Evolutionary conservation across 2,888 invertebrate genomes (phyloP).

Genomic region (Andricus curvator): DNA sequence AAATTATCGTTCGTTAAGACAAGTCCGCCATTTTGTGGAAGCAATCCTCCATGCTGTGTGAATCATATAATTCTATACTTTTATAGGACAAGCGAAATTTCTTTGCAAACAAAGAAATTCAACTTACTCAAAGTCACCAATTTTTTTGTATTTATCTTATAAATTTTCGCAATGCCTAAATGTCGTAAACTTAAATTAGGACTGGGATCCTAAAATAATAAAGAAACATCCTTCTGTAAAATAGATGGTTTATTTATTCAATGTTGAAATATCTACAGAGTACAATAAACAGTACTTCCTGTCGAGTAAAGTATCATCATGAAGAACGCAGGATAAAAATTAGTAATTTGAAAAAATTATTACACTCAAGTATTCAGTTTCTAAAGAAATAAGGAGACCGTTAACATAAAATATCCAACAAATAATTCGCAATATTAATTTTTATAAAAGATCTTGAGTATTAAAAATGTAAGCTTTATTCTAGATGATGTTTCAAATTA

Average conservation of each 20-base stretch:
- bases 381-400: not conserved
- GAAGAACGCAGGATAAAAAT: not conserved
- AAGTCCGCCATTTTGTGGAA: conserved; percentile 66
- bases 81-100: not conserved
- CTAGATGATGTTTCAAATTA: not conserved
- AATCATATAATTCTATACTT: not conserved
- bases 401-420: not conserved
- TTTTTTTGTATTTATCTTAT: not conserved
- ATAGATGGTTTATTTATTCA: not conserved
- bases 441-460: not conserved
- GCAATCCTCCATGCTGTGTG: conserved; percentile 66
- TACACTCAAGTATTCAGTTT: not conserved
- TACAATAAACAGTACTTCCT: not conserved
- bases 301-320: not conserved
- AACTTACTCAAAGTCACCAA: not conserved
- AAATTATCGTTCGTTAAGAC: not conserved
- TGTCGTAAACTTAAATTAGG: not conserved
- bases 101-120: not conserved
- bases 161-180: not conserved
- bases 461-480: not conserved
- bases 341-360: not conserved
- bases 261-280: not conserved
- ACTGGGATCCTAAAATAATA: not conserved
- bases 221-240: not conserved
- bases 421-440: not conserved